These are phyloP conservation scores for Poecilia picta DNA, from an alignment of 2,797 vertebrate genomes.

Conservation along the genomic window DNA sequence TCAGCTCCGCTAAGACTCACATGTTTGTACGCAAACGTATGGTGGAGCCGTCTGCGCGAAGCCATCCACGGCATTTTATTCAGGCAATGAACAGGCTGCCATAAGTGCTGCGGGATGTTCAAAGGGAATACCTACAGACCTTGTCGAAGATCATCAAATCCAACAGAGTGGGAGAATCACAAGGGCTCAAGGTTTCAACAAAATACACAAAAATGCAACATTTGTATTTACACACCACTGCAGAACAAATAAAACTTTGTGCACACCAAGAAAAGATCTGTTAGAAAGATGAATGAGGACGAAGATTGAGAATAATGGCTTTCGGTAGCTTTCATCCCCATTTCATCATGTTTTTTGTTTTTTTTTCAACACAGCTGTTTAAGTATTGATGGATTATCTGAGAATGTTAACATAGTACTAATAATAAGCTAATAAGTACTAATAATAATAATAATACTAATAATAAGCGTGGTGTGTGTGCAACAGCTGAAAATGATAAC, in stretches of 20 bases:
- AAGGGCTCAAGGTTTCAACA: constrained; percentile 4
- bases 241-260: constrained; percentile 13
- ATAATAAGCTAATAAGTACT: neutral
- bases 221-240: neutral
- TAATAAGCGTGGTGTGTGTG: constrained; percentile 47
- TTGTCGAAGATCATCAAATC: constrained; percentile 15
- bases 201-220: neutral
- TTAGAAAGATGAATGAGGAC: constrained; percentile 27
- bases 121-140: constrained; percentile 41
- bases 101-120: constrained; percentile 32
- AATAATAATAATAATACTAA: constrained; percentile 25
- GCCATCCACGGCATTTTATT: constrained; percentile 37
- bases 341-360: constrained; percentile 59
- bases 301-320: constrained; percentile 63
- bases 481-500: constrained; percentile 48
- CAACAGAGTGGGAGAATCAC: constrained; percentile 4
- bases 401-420: constrained; percentile 58
- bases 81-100: constrained; percentile 39
- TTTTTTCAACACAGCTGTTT: constrained; percentile 51
- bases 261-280: constrained; percentile 30
- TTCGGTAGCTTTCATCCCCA: constrained; percentile 69
- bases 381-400: constrained; percentile 68
- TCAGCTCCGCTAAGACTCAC: constrained; percentile 59
- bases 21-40: constrained; percentile 49
- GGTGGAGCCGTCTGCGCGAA: constrained; percentile 30